Evolutionary conservation across 2,888 invertebrate species (phyloP).

Genomic region (Blera fallax): DNA sequence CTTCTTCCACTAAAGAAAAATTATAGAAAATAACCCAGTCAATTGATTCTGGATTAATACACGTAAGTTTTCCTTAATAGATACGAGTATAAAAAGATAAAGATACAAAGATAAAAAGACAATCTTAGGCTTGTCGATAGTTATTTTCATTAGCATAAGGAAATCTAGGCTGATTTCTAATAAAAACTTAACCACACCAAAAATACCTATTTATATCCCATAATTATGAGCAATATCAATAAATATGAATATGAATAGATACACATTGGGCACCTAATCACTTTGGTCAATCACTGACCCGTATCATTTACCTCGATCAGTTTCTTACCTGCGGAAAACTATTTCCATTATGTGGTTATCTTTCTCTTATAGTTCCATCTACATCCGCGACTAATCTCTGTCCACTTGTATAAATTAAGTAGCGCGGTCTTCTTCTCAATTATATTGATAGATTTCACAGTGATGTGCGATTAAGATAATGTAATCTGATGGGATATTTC

Average conservation of each 20-base stretch:
- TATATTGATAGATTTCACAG: conserved; percentile 63
- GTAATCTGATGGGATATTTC: conserved; percentile 29
- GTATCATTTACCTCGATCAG: neutral
- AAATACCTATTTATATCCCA: neutral
- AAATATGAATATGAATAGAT: conserved; percentile 8
- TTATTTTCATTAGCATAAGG: too few relatives aligned
- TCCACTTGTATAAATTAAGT: conserved; percentile 37
- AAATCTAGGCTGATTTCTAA: neutral
- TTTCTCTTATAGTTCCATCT: conserved; percentile 15
- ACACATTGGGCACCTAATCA: neutral
- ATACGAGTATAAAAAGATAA: too few relatives aligned
- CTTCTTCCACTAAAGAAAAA: too few relatives aligned
- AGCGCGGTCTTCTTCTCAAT: conserved; percentile 44
- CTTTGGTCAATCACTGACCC: neutral
- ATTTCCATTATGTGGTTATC: neutral
- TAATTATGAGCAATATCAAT: conserved; percentile 24
- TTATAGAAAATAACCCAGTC: too few relatives aligned
- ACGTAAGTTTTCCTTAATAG: too few relatives aligned
- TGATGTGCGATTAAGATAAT: conserved; percentile 60
- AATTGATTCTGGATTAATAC: too few relatives aligned
- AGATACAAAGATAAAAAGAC: too few relatives aligned
- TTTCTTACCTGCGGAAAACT: conserved; percentile 21
- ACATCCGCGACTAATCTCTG: conserved; percentile 27
- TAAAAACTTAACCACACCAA: neutral
- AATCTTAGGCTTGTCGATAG: too few relatives aligned